Evolutionary conservation across 1,140 invertebrate genomes (phyloP), one percentile per base, ranked within the genome.

Genomic region (Thaumatotibia leucotreta): DNA sequence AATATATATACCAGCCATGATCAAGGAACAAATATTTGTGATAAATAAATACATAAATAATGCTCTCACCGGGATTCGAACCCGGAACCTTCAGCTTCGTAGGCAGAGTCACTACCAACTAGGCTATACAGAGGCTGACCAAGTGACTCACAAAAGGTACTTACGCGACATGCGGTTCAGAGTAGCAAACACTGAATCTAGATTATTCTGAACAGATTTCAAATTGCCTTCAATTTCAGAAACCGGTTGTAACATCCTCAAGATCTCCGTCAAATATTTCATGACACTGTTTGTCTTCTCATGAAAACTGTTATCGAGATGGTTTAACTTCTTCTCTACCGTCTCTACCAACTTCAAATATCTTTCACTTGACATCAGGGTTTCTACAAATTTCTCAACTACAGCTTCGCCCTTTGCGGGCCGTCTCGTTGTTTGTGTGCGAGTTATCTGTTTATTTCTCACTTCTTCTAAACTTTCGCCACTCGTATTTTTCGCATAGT

Each of bases 311-410:
- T 72, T 67, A 58, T 86, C 79, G 27, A 90, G 71, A 45, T 84
- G 83, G 33, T 64, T 77, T 10, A 90, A 9, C 66, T 84, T 88
- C 14, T 67, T 63, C 35, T 87, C 82, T 5, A 88, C 73, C 0
- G 72, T 67, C 58, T 86, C 85, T 39, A 88, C 79, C 77, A 84
- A 77, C 64, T 86, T 82, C 5, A 88, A 70, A 65, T 90, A 88
- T 64, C 73, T 82, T 39, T 86, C 82, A 45, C 83, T 86, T 0
- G 83, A 66, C 70, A 90, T 77, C 8, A 90, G 67, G 4, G 79
- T 83, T 49, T 88, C 82, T 0, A 84, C 80, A 73, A 90, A 88
- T 23, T 86, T 88, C 66, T 86, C 86, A 0, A 88, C 80, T 0
- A 81, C 72, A 0, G 67, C 68, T 50, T 88, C 88, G 20, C 74